phyloP scores from a whole-genome alignment of 2,113 vertebrate genomes.

The Phasianus colchicus region DNA sequence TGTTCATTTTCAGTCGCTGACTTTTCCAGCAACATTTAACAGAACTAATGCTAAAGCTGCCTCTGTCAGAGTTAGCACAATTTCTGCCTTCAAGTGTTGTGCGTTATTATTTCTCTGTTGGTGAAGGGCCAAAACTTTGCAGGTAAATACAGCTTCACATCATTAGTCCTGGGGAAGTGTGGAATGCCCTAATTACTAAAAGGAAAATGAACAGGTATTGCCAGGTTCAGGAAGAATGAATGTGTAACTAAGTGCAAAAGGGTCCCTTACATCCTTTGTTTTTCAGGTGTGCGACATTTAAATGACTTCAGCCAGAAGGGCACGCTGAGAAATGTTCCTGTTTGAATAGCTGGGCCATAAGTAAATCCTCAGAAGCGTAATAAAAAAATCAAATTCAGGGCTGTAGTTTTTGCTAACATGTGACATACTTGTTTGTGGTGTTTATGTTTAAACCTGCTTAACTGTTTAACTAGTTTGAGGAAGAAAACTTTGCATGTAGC shows the following conservation, averaged over 20 bases:
- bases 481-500: not conserved
- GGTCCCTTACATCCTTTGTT: not conserved
- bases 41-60: not conserved
- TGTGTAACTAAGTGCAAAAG: not conserved
- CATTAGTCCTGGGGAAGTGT: not conserved
- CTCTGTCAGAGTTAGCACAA: rapidly evolving
- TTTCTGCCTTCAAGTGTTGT: not conserved
- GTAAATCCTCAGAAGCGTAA: not conserved
- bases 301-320: not conserved
- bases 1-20: not conserved
- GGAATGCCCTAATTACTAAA: not conserved
- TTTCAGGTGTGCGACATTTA: not conserved
- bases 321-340: not conserved
- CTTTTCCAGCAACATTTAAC: not conserved
- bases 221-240: not conserved
- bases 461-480: not conserved
- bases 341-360: not conserved
- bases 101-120: not conserved
- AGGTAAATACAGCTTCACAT: not conserved
- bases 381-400: not conserved
- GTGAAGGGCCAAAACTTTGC: not conserved
- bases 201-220: not conserved
- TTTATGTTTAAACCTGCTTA: not conserved
- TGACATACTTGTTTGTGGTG: not conserved
- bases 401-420: not conserved